phyloP scores from a whole-genome alignment of 2,113 vertebrate species.

The Mola mola region DNA sequence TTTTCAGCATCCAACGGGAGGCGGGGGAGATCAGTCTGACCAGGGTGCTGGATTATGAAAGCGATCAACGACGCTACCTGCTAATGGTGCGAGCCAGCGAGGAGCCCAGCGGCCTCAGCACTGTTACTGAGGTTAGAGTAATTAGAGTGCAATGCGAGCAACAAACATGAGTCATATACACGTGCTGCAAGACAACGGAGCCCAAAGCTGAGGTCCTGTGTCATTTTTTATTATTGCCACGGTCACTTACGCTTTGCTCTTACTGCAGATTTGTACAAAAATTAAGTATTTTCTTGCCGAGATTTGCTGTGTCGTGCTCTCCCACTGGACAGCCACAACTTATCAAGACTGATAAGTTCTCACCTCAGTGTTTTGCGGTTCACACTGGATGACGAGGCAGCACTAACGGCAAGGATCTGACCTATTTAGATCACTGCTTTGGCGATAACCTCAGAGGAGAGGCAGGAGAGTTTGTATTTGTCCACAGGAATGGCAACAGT shows the following conservation, averaged over 20 bases:
- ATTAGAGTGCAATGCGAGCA: conserved; percentile 5
- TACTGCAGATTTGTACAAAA: conserved; percentile 17
- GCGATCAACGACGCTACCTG: conserved; percentile 84
- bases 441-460: conserved; percentile 17
- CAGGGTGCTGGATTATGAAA: conserved; percentile 86
- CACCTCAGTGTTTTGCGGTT: conserved; percentile 10
- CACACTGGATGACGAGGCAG: conserved; percentile 12
- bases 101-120: conserved; percentile 79
- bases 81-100: conserved; percentile 86
- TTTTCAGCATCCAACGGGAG: conserved; percentile 82
- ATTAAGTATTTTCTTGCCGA: not conserved
- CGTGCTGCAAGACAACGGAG: not conserved
- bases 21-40: conserved; percentile 86
- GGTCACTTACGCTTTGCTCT: conserved; percentile 11
- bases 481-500: conserved; percentile 35
- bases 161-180: not conserved
- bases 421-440: conserved; percentile 43
- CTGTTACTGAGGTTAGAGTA: conserved; percentile 83
- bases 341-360: conserved; percentile 4
- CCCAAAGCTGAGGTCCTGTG: conserved; percentile 14
- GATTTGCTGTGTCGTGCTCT: not conserved
- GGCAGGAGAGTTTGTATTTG: conserved; percentile 39
- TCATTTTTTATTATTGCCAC: conserved; percentile 17
- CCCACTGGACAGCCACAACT: conserved; percentile 1
- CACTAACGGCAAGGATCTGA: conserved; percentile 38